phyloP scores from a whole-genome alignment of 2,888 invertebrate genomes.

The Caradrina kadenii region DNA sequence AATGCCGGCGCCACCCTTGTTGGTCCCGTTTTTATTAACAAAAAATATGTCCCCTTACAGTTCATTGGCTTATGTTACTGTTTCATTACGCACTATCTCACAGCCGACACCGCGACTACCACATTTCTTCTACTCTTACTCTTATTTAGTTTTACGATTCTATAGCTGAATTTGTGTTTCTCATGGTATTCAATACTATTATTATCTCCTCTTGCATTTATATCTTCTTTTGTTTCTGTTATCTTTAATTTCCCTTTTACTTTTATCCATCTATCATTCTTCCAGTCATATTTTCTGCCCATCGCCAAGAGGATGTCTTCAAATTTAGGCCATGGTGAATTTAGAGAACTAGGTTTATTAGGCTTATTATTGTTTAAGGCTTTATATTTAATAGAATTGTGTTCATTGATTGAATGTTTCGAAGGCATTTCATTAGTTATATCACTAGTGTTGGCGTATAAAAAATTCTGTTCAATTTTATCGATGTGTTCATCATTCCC shows the following conservation, averaged over 20 bases:
- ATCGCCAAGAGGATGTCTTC: conserved; percentile 83
- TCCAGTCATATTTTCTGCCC: conserved; percentile 87
- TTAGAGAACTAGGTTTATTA: conserved; percentile 37
- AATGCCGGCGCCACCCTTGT: conserved; percentile 72
- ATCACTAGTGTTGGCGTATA: conserved; percentile 43
- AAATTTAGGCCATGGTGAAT: conserved; percentile 82
- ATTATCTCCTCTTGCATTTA: conserved; percentile 60
- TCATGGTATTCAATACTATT: conserved; percentile 74
- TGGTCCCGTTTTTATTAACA: conserved; percentile 83
- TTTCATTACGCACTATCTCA: conserved; percentile 78
- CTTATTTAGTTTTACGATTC: conserved; percentile 83
- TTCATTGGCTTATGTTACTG: conserved; percentile 49
- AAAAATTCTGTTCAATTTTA: conserved; percentile 59
- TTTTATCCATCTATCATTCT: conserved; percentile 88
- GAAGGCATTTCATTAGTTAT: conserved; percentile 47
- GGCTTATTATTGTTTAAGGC: conserved; percentile 44
- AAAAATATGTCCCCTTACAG: conserved; percentile 73
- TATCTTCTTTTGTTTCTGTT: conserved; percentile 47
- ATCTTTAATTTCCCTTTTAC: conserved; percentile 78
- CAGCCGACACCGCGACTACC: conserved; percentile 86
- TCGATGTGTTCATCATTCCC: conserved; percentile 60
- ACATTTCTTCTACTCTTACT: conserved; percentile 85
- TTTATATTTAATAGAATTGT: conserved; percentile 36
- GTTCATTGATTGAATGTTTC: conserved; percentile 28
- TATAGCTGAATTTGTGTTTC: conserved; percentile 86